Percentiles rank a stretch among this genome's conserved stretches.
These are phyloP conservation scores for Heliothis peltigera DNA, from an alignment of 2,888 invertebrate species.

Conservation along the genomic window DNA sequence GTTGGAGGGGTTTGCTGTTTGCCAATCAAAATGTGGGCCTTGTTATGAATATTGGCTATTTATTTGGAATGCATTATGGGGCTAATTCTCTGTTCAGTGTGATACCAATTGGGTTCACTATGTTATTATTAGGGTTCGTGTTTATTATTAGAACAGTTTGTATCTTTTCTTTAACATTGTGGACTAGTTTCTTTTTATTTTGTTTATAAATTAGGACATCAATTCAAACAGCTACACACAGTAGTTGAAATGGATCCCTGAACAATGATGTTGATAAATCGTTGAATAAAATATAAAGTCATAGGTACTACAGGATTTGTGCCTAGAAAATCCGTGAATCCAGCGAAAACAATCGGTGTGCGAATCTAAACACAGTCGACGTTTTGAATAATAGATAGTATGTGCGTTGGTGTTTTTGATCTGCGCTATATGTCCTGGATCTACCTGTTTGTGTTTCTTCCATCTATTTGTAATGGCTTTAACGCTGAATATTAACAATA, in stretches of 20 bases:
- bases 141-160: background rate
- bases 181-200: background rate
- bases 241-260: background rate
- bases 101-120: constrained; percentile 14
- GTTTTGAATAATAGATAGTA: constrained; percentile 58
- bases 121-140: background rate
- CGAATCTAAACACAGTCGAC: constrained; percentile 54
- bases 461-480: constrained; percentile 15
- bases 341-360: constrained; percentile 48
- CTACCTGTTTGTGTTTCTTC: constrained; percentile 11
- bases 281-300: constrained; percentile 35
- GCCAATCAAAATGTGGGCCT: constrained; percentile 49
- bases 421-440: constrained; percentile 14
- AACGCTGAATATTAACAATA: background rate
- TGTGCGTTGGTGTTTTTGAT: constrained; percentile 43
- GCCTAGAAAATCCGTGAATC: constrained; percentile 37
- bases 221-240: too few relatives aligned
- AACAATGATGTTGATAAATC: constrained; percentile 21
- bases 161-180: constrained; percentile 6
- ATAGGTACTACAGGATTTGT: constrained; percentile 30
- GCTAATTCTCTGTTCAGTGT: constrained; percentile 18
- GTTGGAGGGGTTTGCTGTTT: constrained; percentile 43
- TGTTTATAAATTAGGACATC: background rate
- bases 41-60: constrained; percentile 53
- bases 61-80: constrained; percentile 19